A percentile compares a stretch with the other conserved stretches of the same genome.
Conservation (phyloP, 2,113 vertebrate species). For the Perognathus longimembris region DNA sequence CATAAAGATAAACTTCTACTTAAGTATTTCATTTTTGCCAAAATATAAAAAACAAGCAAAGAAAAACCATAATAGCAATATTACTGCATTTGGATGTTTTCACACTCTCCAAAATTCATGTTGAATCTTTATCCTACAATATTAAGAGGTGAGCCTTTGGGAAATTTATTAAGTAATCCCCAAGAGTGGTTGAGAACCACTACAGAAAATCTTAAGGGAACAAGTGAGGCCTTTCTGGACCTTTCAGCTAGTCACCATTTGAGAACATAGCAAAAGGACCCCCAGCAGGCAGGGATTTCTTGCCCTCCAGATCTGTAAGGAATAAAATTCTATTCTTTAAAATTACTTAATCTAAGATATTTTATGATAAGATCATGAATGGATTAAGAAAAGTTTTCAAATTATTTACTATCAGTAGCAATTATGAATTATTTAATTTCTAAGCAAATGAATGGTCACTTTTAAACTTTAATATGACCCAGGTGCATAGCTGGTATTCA, state of each 20-base stretch:
- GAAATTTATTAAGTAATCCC: not conserved
- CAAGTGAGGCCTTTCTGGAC: not conserved
- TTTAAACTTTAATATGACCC: conserved; percentile 23
- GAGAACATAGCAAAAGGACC: not conserved
- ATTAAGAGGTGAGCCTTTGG: not conserved
- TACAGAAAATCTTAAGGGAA: too few species aligned
- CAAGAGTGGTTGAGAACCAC: not conserved
- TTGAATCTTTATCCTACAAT: not conserved
- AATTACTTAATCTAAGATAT: not conserved
- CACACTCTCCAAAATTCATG: not conserved
- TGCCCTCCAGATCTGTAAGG: not conserved
- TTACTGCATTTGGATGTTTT: not conserved
- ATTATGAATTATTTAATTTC: not conserved
- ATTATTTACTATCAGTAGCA: too few species aligned
- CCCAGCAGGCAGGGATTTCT: not conserved
- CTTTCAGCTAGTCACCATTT: not conserved
- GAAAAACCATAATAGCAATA: not conserved
- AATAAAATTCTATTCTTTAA: not conserved
- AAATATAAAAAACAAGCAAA: conserved; percentile 1
- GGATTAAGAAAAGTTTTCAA: not conserved
- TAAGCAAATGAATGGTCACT: not conserved
- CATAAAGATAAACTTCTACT: not conserved
- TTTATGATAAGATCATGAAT: not conserved
- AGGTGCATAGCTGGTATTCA: too few species aligned
- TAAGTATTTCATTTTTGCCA: conserved; percentile 17